Conservation (phyloP, 2,888 invertebrate genomes). For the Priocnemis perturbator region DNA sequence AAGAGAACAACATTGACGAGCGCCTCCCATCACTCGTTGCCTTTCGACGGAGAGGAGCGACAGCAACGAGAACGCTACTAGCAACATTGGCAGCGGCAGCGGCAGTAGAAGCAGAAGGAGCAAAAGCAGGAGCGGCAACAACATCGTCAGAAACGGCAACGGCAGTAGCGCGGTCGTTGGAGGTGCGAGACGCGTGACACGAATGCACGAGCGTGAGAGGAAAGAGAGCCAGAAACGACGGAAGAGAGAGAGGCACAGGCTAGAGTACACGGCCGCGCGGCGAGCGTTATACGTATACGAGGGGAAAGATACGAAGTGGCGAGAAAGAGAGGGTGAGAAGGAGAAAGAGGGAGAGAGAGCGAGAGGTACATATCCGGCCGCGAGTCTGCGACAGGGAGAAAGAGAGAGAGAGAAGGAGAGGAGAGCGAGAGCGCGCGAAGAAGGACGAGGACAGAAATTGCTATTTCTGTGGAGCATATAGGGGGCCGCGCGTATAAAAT, state of each 20-base stretch:
- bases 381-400: constrained; percentile 23
- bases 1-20: not conserved
- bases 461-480: constrained; percentile 73
- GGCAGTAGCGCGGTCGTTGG: constrained; percentile 46
- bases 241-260: constrained; percentile 5
- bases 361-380: not conserved
- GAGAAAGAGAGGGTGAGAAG: not conserved
- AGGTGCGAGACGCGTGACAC: constrained; percentile 62
- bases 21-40: constrained; percentile 2
- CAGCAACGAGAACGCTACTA: constrained; percentile 22
- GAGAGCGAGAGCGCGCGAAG: constrained; percentile 49
- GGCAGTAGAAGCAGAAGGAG: constrained; percentile 17
- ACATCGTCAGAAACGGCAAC: constrained; percentile 28
- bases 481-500: constrained; percentile 71
- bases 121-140: constrained; percentile 21
- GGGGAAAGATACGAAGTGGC: constrained; percentile 9
- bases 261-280: not conserved
- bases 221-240: constrained; percentile 52
- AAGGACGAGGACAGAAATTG: constrained; percentile 62
- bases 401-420: constrained; percentile 22
- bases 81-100: constrained; percentile 24
- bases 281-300: not conserved
- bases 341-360: constrained; percentile 31
- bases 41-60: constrained; percentile 15
- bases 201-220: constrained; percentile 64